Base-by-base conservation (phyloP, 2,797 vertebrate species). In the Aphelocoma californica region DNA sequence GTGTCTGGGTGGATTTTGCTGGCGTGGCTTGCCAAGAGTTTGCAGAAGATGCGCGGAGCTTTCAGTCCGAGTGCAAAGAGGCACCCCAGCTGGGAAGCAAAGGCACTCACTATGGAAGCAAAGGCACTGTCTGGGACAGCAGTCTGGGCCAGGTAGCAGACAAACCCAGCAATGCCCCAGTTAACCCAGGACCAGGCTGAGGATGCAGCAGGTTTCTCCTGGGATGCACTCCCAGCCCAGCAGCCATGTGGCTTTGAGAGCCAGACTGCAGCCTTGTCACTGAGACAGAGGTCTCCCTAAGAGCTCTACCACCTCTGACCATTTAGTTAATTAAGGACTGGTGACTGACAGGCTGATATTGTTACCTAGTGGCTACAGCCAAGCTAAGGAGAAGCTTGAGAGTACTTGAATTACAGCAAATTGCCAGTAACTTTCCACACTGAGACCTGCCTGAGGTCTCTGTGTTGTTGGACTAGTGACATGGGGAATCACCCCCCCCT, bases 101-200 rank as follows among this genome's bases (percentile, higher is more conserved):
- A 79, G 40, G 50, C 18, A 19, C 17, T 2, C 4, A 1, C 2
- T 14, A 6, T 0, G 53, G 34, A 17, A n/a, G 29, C 1, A 3
- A 51, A 79, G 40, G 50, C 18, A 21, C 17, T 2, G 5, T 2
- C 26, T 40, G 81, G 47, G 50, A 13, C 2, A 23, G 48, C 20
- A 4, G 6, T 3, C 54, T 12, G 53, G 53, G 51, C 62, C 54
- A 29, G 3, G 10, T 2, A 10, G 26, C 42, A 29, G 2, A 47
- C 19, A 28, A 42, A 48, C 1, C 23, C 78, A 66, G 51, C 34
- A 34, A 6, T 1, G 17, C 10, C 36, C 44, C 67, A 9, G 3
- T 4, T 28, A 89, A 36, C 6, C 17, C 45, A 53, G 62, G 12
- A 38, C 3, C 2, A 9, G 42, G 24, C 58, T 72, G 34, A 72